Evolutionary conservation across 2,888 invertebrate species (phyloP).

Genomic region (Helleia helle): DNA sequence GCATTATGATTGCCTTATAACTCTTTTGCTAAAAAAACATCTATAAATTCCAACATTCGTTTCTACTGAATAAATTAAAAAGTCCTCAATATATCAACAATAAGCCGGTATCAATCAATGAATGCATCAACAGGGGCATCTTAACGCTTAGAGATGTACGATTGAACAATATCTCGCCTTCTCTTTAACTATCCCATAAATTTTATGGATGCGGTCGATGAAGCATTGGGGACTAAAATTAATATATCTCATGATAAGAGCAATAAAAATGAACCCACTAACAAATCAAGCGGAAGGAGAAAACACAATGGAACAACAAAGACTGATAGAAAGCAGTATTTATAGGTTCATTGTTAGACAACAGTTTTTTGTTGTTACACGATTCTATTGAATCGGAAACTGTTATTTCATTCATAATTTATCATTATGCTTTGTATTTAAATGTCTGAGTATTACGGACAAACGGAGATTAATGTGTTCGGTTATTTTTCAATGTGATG

Average conservation of each 20-base stretch:
- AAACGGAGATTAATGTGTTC: conserved; percentile 47
- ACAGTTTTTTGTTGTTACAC: conserved; percentile 54
- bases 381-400: conserved; percentile 43
- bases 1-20: too few relatives aligned
- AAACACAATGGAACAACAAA: conserved; percentile 41
- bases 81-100: background rate
- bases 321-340: conserved; percentile 53
- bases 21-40: too few relatives aligned
- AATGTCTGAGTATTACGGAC: conserved; percentile 51
- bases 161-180: background rate
- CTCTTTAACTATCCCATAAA: background rate
- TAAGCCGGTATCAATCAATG: background rate
- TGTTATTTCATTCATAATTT: conserved; percentile 65
- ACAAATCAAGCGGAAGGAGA: conserved; percentile 40
- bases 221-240: conserved; percentile 34
- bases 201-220: conserved; percentile 1
- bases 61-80: background rate
- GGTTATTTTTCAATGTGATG: conserved; percentile 58
- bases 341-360: conserved; percentile 56
- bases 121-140: background rate
- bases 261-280: conserved; percentile 25
- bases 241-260: conserved; percentile 34
- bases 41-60: too few relatives aligned
- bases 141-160: background rate
- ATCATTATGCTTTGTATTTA: conserved; percentile 64